Base-by-base conservation (phyloP, 2,888 invertebrate species). In the Ormyrus thymus region DNA sequence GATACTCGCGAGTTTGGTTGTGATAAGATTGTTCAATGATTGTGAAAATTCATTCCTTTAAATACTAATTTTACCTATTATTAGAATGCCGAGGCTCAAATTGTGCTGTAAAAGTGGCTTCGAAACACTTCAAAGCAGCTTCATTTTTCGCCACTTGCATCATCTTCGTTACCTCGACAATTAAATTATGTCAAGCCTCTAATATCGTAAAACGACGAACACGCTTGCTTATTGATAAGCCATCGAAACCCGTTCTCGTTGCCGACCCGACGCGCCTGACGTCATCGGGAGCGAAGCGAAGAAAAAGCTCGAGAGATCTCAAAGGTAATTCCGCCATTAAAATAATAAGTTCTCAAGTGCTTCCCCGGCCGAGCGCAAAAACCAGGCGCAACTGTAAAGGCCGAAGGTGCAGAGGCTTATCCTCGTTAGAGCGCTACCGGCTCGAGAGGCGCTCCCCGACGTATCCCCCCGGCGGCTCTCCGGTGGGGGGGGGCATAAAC, bases 401-500 rank as follows among this genome's bases (percentile, higher is more conserved):
- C 13, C 43, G 61, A 29, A 51, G 29, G 9, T 48, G 59, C 46
- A 29, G 29, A 29, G 29, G 55, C n/a, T 29, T 66, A 59, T 59
- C 45, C 69, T 76, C 53, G 68, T 74, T 74, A 74, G 15, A 53
- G 55, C 43, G 45, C 43, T 43, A 59, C 29, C 9, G 58, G n/a
- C 65, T 29, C 29, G 29, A 29, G 29, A 29, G 2, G 2, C 29
- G 29, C 29, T 29, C 29, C 29, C 29, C 29, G 29, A 0, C 29
- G 29, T 29, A 29, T 29, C 29, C 3, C 29, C 29, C 29, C 1
- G 29, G 29, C 76, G 77, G 72, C 59, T 61, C 71, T 66, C 72
- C 75, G 78, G 71, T 59, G 72, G 70, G 58, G 56, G 82, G 76
- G 80, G 79, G 83, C 68, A 71, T 62, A 78, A 76, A 69, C 68